A percentile compares a stretch with the other conserved stretches of the same genome.
phyloP scores from a whole-genome alignment of 2,113 vertebrate genomes.

The Calyptomena viridis region DNA sequence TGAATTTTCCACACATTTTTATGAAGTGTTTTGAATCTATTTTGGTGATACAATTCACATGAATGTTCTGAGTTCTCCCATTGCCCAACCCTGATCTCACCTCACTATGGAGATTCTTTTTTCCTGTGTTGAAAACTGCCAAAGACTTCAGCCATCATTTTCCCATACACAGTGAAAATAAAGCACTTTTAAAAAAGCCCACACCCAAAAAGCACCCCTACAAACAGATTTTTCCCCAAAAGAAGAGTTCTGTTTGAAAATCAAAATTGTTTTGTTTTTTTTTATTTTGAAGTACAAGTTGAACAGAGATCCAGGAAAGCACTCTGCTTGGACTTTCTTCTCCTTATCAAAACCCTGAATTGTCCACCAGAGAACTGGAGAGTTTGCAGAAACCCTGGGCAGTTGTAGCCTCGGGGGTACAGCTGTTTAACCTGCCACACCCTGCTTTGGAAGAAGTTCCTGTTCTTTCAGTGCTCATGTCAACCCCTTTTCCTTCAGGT shows the following conservation, averaged over 20 bases:
- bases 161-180: not conserved
- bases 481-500: not conserved
- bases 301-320: not conserved
- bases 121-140: not conserved
- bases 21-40: not conserved
- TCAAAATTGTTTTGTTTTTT: not conserved
- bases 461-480: not conserved
- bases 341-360: not conserved
- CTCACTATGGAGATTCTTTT: not conserved
- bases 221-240: not conserved
- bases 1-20: not conserved
- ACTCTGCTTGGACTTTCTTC: not conserved
- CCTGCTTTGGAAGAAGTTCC: not conserved
- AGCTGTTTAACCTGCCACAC: rapidly evolving
- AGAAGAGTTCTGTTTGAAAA: not conserved
- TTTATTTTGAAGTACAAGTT: not conserved
- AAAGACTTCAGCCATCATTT: not conserved
- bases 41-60: not conserved
- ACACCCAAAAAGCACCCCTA: not conserved
- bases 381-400: not conserved
- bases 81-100: not conserved
- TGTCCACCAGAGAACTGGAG: not conserved
- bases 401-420: not conserved
- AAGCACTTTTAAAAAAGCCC: not conserved
- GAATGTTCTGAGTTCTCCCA: not conserved